Evolutionary conservation across 2,888 invertebrate species (phyloP).

Genomic region (Pseudeuparius sepicola): DNA sequence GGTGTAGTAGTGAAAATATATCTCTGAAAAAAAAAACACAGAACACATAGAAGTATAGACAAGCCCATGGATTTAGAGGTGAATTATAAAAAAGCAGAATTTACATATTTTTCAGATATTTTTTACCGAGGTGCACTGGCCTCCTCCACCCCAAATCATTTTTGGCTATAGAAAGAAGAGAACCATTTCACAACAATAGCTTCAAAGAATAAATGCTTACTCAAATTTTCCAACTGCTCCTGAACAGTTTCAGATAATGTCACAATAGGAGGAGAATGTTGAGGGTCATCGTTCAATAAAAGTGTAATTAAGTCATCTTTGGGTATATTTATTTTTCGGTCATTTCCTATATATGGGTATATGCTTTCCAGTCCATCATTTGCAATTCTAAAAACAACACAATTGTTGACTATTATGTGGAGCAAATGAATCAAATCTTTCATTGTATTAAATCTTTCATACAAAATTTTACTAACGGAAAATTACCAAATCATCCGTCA

Average conservation of each 20-base stretch:
- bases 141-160: slow-evolving; percentile 1
- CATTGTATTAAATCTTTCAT: too few species aligned
- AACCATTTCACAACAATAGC: neutral
- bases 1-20: too few species aligned
- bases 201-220: slow-evolving; percentile 45
- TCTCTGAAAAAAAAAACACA: too few species aligned
- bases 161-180: neutral
- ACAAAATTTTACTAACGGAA: too few species aligned
- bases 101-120: neutral
- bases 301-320: slow-evolving; percentile 70
- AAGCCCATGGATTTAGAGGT: too few species aligned
- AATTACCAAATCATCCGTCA: too few species aligned
- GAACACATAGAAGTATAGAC: too few species aligned
- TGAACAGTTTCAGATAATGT: slow-evolving; percentile 58
- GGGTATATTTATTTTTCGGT: slow-evolving; percentile 58
- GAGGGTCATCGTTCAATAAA: slow-evolving; percentile 69
- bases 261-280: slow-evolving; percentile 64
- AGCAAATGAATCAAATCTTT: too few species aligned
- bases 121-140: slow-evolving; percentile 4
- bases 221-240: slow-evolving; percentile 55
- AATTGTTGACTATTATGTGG: too few species aligned
- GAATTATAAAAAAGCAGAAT: too few species aligned
- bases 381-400: slow-evolving; percentile 51
- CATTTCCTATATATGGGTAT: slow-evolving; percentile 55
- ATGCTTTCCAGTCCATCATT: slow-evolving; percentile 82